Conservation (phyloP, 2,888 invertebrate species). For the Sesamia inferens region DNA sequence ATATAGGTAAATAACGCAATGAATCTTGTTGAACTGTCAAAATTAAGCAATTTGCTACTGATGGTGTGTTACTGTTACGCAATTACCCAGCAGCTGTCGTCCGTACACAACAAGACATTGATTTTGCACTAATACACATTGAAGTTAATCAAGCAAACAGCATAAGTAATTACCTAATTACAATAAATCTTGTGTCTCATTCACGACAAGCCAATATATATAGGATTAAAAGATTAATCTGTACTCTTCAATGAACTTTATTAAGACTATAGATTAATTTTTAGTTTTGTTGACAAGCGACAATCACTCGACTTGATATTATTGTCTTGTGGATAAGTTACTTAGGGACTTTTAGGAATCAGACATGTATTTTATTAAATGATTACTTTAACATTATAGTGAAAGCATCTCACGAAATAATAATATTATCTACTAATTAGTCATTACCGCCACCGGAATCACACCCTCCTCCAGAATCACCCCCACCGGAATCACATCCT, state of each 20-base stretch:
- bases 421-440: slow-evolving; percentile 5
- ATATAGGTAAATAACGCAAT: no score
- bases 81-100: no score
- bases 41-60: no score
- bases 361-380: not conserved
- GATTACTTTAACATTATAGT: not conserved
- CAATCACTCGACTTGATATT: not conserved
- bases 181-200: not conserved
- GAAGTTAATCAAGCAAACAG: slow-evolving; percentile 18
- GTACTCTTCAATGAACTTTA: not conserved
- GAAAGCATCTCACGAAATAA: not conserved
- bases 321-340: not conserved
- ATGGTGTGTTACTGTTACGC: no score
- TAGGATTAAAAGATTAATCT: not conserved
- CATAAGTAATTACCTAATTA: not conserved
- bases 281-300: not conserved
- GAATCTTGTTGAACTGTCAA: no score
- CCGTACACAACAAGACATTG: slow-evolving; percentile 19
- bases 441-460: slow-evolving; percentile 48
- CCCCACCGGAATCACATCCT: slow-evolving; percentile 45
- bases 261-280: not conserved
- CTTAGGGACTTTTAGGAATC: not conserved
- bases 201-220: not conserved
- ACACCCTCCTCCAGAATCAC: slow-evolving; percentile 38
- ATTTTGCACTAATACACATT: slow-evolving; percentile 11